These are phyloP conservation scores for Palythoa grandis DNA, from an alignment of 92 coral and sea anemone genomes.

Conservation along the genomic window DNA sequence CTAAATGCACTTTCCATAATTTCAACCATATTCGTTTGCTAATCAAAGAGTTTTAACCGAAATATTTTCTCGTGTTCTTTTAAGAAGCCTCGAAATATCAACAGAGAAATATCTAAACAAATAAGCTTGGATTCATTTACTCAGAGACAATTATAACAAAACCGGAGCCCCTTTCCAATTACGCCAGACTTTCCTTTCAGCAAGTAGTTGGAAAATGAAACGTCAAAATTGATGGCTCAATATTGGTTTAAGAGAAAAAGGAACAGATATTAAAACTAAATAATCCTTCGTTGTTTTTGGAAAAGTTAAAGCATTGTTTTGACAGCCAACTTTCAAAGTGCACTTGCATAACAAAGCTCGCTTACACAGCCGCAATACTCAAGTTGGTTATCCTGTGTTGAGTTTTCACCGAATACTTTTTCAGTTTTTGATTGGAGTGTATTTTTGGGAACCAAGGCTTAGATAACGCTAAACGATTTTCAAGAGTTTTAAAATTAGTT, in stretches of 20 bases:
- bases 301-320: slow-evolving; percentile 63
- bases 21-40: not conserved
- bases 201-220: slow-evolving; percentile 65
- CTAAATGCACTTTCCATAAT: slow-evolving; percentile 1
- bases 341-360: slow-evolving; percentile 23
- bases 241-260: slow-evolving; percentile 87
- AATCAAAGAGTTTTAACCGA: not conserved
- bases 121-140: slow-evolving; percentile 36
- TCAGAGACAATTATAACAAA: slow-evolving; percentile 26
- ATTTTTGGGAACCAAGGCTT: not conserved
- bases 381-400: not conserved
- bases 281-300: slow-evolving; percentile 56
- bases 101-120: slow-evolving; percentile 28
- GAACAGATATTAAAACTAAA: slow-evolving; percentile 89
- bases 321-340: slow-evolving; percentile 69
- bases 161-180: slow-evolving; percentile 25
- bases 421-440: not conserved
- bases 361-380: slow-evolving; percentile 39
- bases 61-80: slow-evolving; percentile 12
- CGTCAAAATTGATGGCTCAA: slow-evolving; percentile 82
- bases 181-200: slow-evolving; percentile 62
- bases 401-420: not conserved
- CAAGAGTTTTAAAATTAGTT: not conserved
- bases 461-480: slow-evolving; percentile 5
- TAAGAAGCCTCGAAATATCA: slow-evolving; percentile 29